Evolutionary conservation across 2,888 invertebrate species (phyloP).

Genomic region (Coenonympha glycerion): DNA sequence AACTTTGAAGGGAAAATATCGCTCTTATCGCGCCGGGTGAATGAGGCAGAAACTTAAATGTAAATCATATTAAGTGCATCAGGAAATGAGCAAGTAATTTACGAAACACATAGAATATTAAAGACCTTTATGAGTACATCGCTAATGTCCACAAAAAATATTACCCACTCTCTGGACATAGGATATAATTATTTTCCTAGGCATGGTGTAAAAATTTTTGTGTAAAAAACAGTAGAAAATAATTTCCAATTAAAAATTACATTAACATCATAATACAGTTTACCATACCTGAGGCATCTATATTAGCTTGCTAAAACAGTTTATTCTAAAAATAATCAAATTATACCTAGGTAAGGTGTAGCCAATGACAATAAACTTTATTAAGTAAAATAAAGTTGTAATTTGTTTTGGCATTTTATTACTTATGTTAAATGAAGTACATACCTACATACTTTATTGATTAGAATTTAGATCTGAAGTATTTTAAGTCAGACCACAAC

Average conservation of each 20-base stretch:
- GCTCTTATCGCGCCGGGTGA: neutral
- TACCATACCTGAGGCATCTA: constrained; percentile 27
- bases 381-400: constrained; percentile 5
- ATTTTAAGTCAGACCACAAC: no score
- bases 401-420: constrained; percentile 10
- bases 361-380: constrained; percentile 13
- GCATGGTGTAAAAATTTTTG: no score
- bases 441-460: no score
- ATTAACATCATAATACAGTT: neutral
- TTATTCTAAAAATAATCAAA: constrained; percentile 16
- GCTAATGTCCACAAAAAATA: no score
- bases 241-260: neutral
- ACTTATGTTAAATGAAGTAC: neutral
- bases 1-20: neutral
- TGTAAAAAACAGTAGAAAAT: no score
- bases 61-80: no score
- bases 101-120: no score
- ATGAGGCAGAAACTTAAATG: neutral
- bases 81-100: no score
- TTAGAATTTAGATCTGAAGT: no score
- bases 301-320: constrained; percentile 18
- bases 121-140: no score
- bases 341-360: constrained; percentile 6
- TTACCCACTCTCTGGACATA: no score
- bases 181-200: no score